Evolutionary conservation across 1,140 invertebrate genomes (phyloP), one percentile per base, ranked within the genome.

Genomic region (Neuroterus valhalla): DNA sequence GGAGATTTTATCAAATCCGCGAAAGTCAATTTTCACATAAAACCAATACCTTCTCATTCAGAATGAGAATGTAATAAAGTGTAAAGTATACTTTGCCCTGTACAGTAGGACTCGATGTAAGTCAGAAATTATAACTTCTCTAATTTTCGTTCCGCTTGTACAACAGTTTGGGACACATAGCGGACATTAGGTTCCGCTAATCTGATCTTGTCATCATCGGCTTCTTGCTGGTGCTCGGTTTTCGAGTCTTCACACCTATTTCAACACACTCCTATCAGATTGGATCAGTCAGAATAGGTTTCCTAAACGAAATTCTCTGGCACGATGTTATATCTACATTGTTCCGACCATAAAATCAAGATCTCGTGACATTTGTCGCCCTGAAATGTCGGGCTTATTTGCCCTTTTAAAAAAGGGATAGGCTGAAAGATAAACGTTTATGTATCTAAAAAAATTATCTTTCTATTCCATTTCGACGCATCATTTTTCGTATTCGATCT

Each of bases 161-260:
- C 5, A 11, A 12, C 19, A 1, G 21, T 23, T 62, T 2, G 4
- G 31, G 23, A 6, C 23, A n/a, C n/a, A n/a, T n/a, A n/a, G n/a
- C 14, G 23, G 23, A 55, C 50, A 55, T 55, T 55, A 62, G 26
- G 21, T 14, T 62, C 11, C 23, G 21, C 21, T 62, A 38, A 38
- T 62, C 55, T 62, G 55, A 62, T 31, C 55, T 23, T 62, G 55
- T 62, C 55, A 62, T 62, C 55, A 62, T 62, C 55, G n/a, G 55
- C 52, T 55, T 26, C 52, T 55, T 55, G 52, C 55, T 26, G 15
- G 21, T 31, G 23, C 12, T 23, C 21, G 26, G n/a, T 23, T 62
- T 62, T 62, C 55, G 23, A 38, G 23, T 62, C 55, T 62, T 62
- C 55, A 15, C 55, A 62, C 55, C 55, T 62, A 62, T 62, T 62